phyloP scores from a whole-genome alignment of 2,888 invertebrate species.

The Tiliacea aurago region DNA sequence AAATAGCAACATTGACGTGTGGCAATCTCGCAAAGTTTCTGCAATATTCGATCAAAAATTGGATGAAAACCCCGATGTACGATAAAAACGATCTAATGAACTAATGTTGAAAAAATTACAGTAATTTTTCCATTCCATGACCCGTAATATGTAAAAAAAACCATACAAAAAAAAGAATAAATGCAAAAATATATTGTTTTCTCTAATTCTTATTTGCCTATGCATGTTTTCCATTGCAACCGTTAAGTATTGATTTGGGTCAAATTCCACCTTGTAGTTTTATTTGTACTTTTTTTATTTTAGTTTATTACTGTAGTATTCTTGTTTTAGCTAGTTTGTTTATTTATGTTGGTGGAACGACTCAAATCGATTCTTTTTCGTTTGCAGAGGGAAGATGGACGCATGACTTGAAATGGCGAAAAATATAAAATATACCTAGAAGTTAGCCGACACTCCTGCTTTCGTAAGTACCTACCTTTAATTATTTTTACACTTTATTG shows the following conservation, averaged over 20 bases:
- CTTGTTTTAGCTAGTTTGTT: slow-evolving; percentile 65
- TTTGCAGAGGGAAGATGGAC: slow-evolving; percentile 73
- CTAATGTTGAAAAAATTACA: slow-evolving; percentile 4
- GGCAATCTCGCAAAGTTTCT: slow-evolving; percentile 31
- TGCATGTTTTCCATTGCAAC: slow-evolving; percentile 53
- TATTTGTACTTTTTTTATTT: slow-evolving; percentile 39
- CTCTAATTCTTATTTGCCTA: slow-evolving; percentile 7
- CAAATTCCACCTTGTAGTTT: slow-evolving; percentile 80
- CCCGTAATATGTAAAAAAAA: slow-evolving; percentile 9
- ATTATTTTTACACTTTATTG: neutral
- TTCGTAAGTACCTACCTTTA: slow-evolving; percentile 50
- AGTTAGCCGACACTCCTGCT: slow-evolving; percentile 45
- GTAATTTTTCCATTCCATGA: slow-evolving; percentile 5
- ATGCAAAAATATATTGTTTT: neutral
- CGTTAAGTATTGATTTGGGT: slow-evolving; percentile 84
- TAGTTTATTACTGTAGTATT: slow-evolving; percentile 58
- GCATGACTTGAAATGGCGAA: slow-evolving; percentile 53
- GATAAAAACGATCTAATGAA: slow-evolving; percentile 1
- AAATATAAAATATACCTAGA: slow-evolving; percentile 55
- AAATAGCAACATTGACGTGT: slow-evolving; percentile 12
- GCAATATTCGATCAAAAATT: slow-evolving; percentile 24
- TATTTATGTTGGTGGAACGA: slow-evolving; percentile 78
- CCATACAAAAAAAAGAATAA: neutral
- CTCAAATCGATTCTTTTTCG: slow-evolving; percentile 84
- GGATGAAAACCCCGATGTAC: slow-evolving; percentile 17